A percentile compares a stretch with the other conserved stretches of the same genome.
Evolutionary conservation across 2,113 vertebrate species (phyloP).

Genomic region (Microcebus griseorufus): DNA sequence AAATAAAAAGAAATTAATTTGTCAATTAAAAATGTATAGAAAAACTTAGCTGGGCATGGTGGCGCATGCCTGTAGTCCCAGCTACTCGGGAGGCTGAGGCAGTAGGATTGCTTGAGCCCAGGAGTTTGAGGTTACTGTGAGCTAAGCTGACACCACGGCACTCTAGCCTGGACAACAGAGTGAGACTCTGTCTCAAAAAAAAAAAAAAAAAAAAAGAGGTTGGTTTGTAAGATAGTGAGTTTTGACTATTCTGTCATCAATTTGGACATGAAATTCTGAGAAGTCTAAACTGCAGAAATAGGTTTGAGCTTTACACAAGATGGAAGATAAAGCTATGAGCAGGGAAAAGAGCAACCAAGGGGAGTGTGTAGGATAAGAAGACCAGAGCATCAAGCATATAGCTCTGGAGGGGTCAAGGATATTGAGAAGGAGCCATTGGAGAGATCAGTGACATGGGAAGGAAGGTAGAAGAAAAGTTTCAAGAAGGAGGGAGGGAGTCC

Average conservation of each 20-base stretch:
- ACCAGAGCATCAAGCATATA: not conserved
- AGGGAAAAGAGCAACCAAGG: not conserved
- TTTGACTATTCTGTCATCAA: constrained; percentile 15
- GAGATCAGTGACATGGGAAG: not conserved
- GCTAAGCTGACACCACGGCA: too few relatives aligned
- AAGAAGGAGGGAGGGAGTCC: not conserved
- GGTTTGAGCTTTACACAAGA: not conserved
- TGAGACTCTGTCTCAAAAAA: too few relatives aligned
- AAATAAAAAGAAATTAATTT: too few relatives aligned
- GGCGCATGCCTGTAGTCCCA: too few relatives aligned
- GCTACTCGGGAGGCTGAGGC: too few relatives aligned
- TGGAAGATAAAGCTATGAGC: not conserved
- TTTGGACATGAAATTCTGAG: not conserved
- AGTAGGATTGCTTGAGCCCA: too few relatives aligned
- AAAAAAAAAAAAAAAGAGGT: not conserved
- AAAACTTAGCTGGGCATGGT: too few relatives aligned
- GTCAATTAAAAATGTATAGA: too few relatives aligned
- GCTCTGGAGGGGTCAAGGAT: not conserved
- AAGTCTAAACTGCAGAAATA: constrained; percentile 3
- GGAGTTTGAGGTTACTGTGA: too few relatives aligned
- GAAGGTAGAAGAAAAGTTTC: not conserved
- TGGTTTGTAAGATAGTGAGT: not conserved
- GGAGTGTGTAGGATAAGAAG: not conserved
- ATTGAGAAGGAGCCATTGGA: not conserved
- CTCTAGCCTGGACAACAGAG: too few relatives aligned